Conservation (phyloP, 2,797 vertebrate species). For the Zalophus californianus region DNA sequence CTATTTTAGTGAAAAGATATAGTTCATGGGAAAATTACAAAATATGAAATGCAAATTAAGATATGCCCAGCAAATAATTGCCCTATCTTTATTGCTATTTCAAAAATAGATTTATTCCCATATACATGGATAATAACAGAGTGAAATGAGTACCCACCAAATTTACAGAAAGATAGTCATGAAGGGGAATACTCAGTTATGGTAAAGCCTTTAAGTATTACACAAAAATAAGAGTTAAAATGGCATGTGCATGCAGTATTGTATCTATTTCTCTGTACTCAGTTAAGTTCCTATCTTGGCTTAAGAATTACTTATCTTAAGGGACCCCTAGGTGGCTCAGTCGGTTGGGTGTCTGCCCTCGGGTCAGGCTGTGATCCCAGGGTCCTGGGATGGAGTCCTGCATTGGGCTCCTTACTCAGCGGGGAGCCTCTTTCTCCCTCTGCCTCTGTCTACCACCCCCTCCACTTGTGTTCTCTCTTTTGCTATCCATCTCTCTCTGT, state of each 20-base stretch:
- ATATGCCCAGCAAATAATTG: neutral
- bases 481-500: too few relatives aligned
- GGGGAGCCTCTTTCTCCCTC: too few relatives aligned
- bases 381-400: too few relatives aligned
- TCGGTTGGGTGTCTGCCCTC: neutral
- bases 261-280: neutral
- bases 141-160: neutral
- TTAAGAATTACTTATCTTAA: constrained; percentile 65
- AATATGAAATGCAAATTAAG: constrained; percentile 44
- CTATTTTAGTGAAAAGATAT: neutral
- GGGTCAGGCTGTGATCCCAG: too few relatives aligned
- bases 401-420: too few relatives aligned
- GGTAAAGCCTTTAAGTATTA: neutral
- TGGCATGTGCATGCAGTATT: neutral
- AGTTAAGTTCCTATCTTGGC: neutral
- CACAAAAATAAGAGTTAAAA: neutral
- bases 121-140: neutral
- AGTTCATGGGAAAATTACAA: neutral
- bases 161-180: neutral
- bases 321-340: too few relatives aligned
- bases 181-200: neutral
- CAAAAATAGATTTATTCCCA: neutral
- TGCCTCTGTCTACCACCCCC: too few relatives aligned
- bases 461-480: too few relatives aligned
- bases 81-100: neutral